These are phyloP conservation scores for Tapirus terrestris DNA, from an alignment of 2,113 vertebrate species.

Conservation along the genomic window DNA sequence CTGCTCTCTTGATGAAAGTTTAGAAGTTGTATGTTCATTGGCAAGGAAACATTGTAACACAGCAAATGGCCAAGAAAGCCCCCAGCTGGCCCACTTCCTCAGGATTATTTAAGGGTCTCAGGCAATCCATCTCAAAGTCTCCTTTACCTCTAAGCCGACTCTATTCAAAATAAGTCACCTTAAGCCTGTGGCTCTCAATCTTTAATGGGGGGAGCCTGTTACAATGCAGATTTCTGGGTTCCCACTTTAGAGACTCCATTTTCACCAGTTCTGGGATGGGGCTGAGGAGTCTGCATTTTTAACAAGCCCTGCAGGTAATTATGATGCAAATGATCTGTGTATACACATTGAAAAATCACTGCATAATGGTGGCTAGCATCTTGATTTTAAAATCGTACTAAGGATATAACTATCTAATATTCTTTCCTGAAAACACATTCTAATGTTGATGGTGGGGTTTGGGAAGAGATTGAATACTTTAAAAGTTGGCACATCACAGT, in stretches of 20 bases:
- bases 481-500: background rate
- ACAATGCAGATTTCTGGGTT: background rate
- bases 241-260: background rate
- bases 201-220: background rate
- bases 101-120: background rate
- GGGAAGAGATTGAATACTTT: background rate
- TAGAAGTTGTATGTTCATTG: background rate
- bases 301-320: background rate
- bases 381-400: conserved; percentile 19
- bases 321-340: background rate
- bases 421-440: conserved; percentile 1
- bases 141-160: background rate
- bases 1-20: background rate
- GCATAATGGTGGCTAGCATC: background rate
- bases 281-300: background rate
- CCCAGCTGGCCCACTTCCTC: background rate
- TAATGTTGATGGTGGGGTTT: background rate
- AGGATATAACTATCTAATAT: background rate
- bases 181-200: background rate
- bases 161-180: background rate
- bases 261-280: background rate
- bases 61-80: background rate
- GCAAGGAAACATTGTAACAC: background rate
- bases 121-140: background rate
- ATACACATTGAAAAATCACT: background rate